Evolutionary conservation across 1,140 invertebrate genomes (phyloP), one percentile per base, ranked within the genome.

Genomic region (Dolichoris vasculosae): DNA sequence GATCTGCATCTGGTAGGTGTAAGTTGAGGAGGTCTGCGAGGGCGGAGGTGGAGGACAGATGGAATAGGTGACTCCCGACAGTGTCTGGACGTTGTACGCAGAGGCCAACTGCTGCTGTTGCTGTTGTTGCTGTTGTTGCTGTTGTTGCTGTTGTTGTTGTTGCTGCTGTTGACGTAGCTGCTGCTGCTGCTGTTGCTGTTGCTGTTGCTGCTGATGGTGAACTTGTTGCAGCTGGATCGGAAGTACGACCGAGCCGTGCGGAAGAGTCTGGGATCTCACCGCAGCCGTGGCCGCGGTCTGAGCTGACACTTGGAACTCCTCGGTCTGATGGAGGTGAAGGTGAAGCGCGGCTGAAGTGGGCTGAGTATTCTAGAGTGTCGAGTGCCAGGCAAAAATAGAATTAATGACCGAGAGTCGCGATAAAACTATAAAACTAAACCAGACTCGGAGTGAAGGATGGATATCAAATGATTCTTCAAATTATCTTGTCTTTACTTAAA

Each of bases 321-420:
- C 91, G 0, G 90, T 86, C 59, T 92, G 92, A 80, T 92, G 91
- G 2, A 91, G 90, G 75, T 93, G 92, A 32, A 93, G 89, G 79
- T 93, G 92, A 9, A 91, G 87, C 78, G 86, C 88, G 67, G 46
- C 89, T 83, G 71, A 88, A 88, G 85, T 78, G 76, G 89, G 83
- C 63, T 88, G 87, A 38, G 67, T 69, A 59, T 67, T 84, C 84
- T 85, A 20, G 23, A 73, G 48, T 48, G 26, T 26, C 69, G 30
- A 81, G 59, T 55, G 78, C 13, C 69, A 7, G 46, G 38, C 1
- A 59, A 77, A 83, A 83, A 83, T 43, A 83, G 51, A 77, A 84
- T 84, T 83, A 83, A 75, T 43, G 76, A 59, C 13, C 30, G 9
- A 9, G n/a, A n/a, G 38, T 8, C 30, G 38, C 26, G 63, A 48